Base-by-base conservation (phyloP, 1,140 invertebrate genomes). In the Agrilus planipennis region DNA sequence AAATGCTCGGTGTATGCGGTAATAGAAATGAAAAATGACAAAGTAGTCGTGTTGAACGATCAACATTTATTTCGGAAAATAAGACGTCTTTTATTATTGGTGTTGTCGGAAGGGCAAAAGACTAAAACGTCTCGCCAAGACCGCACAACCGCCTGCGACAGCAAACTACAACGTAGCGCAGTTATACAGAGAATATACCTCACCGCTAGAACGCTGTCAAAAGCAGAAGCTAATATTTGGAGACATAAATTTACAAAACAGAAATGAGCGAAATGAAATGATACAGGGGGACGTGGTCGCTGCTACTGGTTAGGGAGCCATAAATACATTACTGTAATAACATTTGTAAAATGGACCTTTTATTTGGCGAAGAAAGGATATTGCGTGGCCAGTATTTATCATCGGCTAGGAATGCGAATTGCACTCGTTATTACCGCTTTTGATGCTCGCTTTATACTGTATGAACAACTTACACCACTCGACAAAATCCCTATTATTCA, bases 171-270 rank as follows among this genome's bases (percentile, higher is more conserved):
- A 43, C 39, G 44, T 36, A 41, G 42, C 44, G 40, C 40, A 42
- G n/a, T n/a, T n/a, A n/a, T n/a, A n/a, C n/a, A n/a, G n/a, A n/a
- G n/a, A 44, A 51, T 47, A 49, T 34, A 34, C 32, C 46, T 49
- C 42, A 42, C 30, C 30, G 35, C n/a, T 45, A 42, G 43, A 28
- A 35, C 28, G 46, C 53, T 55, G 52, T 52, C 53, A 55, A 15
- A 31, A 45, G 27, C 43, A 49, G 46, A 28, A 58, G 49, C 52
- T 58, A 55, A 58, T 58, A 58, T 58, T 53, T 46, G 52, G 46
- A 46, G 46, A 58, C 55, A 58, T 58, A 58, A 58, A 58, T 58
- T 58, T 54, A 55, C 53, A 55, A 58, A 58, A 55, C 52, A 41
- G 48, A 51, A 55, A 55, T 58, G 53, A 58, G 47, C 53, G 49